A percentile compares a stretch with the other conserved stretches of the same genome.
Conservation (phyloP, 2,888 invertebrate species). For the Tuta absoluta region DNA sequence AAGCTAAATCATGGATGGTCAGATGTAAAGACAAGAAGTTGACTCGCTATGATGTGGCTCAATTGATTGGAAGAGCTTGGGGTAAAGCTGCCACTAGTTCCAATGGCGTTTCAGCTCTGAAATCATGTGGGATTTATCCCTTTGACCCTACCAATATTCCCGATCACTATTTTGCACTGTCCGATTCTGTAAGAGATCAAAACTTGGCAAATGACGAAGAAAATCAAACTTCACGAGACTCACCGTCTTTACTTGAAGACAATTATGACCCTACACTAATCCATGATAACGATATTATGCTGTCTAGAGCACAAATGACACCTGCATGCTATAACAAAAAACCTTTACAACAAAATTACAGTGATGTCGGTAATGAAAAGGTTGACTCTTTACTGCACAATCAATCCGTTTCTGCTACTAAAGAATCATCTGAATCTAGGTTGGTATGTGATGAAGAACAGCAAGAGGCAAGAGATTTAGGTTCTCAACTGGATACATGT, state of each 20-base stretch:
- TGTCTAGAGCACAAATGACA: background rate
- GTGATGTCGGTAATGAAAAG: too few relatives aligned
- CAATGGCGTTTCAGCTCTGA: background rate
- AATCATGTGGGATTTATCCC: background rate
- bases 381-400: too few relatives aligned
- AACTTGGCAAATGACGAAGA: background rate
- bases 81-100: background rate
- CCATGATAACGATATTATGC: too few relatives aligned
- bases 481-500: too few relatives aligned
- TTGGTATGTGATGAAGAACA: too few relatives aligned
- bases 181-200: background rate
- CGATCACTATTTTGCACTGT: background rate
- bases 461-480: too few relatives aligned
- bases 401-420: too few relatives aligned
- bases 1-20: conserved; percentile 23
- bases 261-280: background rate
- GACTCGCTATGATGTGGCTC: background rate
- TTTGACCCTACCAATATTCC: background rate
- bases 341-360: background rate
- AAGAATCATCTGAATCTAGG: too few relatives aligned
- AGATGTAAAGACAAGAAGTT: conserved; percentile 11
- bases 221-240: too few relatives aligned
- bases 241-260: too few relatives aligned
- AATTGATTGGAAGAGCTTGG: conserved; percentile 19
- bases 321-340: background rate